These are phyloP conservation scores for Conus ventricosus DNA, from an alignment of 1,140 invertebrate species.

Conservation along the genomic window DNA sequence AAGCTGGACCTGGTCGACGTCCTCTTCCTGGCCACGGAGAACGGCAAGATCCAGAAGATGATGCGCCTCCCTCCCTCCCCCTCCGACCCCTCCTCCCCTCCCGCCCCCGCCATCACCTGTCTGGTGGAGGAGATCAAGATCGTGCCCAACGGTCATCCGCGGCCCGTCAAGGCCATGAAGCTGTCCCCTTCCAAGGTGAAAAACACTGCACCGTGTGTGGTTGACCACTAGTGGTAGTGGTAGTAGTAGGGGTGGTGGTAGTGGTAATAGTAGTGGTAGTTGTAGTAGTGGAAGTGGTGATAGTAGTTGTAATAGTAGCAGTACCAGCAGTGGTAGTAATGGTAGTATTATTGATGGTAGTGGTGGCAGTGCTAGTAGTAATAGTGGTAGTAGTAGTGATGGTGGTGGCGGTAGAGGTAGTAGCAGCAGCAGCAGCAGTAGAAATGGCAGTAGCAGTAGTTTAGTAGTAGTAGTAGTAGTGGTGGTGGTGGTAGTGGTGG, in stretches of 20 bases:
- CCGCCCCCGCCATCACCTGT: conserved; percentile 80
- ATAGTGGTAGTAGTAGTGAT: no score
- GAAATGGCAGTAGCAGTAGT: no score
- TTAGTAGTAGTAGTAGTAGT: no score
- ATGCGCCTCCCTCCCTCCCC: conserved; percentile 81
- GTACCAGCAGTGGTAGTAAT: background rate
- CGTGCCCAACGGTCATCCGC: conserved; percentile 75
- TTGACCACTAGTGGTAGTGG: background rate
- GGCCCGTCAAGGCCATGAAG: conserved; percentile 82
- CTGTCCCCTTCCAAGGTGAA: conserved; percentile 86
- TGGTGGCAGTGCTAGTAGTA: background rate
- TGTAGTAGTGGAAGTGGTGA: no score
- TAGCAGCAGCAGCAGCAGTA: no score
- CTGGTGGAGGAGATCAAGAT: conserved; percentile 90
- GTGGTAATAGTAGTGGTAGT: background rate
- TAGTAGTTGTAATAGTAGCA: no score
- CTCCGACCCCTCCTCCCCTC: conserved; percentile 80
- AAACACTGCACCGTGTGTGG: background rate
- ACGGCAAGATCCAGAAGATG: conserved; percentile 88
- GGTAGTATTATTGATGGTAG: background rate
- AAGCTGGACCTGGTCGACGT: conserved; percentile 77
- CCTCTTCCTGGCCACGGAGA: conserved; percentile 84
- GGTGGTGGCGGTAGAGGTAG: no score
- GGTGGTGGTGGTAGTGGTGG: no score
- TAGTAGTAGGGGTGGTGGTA: background rate